phyloP scores from a whole-genome alignment of 2,888 invertebrate species.

The Lymantria monacha region DNA sequence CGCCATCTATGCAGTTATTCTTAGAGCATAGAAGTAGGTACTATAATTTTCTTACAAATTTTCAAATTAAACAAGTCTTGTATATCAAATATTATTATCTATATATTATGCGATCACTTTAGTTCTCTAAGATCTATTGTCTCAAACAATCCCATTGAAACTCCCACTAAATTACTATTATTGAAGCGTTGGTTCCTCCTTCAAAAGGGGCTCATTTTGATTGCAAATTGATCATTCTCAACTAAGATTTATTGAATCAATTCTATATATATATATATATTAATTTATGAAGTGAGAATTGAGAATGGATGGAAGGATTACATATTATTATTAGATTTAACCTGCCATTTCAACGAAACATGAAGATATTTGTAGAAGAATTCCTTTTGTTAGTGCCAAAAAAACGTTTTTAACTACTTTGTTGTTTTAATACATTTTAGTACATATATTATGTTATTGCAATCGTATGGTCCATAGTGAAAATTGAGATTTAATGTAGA shows the following conservation, averaged over 20 bases:
- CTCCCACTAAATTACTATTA: slow-evolving; percentile 27
- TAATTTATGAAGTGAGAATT: slow-evolving; percentile 30
- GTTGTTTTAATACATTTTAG: no score
- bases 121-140: slow-evolving; percentile 27
- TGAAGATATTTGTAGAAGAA: no score
- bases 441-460: no score
- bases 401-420: no score
- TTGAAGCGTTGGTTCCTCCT: slow-evolving; percentile 23
- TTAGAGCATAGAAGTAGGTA: no score
- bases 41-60: not conserved
- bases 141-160: slow-evolving; percentile 31
- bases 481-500: no score
- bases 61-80: slow-evolving; percentile 26
- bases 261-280: slow-evolving; percentile 20
- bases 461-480: no score
- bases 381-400: no score
- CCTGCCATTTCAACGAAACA: not conserved
- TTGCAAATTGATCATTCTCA: slow-evolving; percentile 63
- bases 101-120: slow-evolving; percentile 29
- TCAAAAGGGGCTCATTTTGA: slow-evolving; percentile 52
- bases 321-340: not conserved
- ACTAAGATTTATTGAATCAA: slow-evolving; percentile 35
- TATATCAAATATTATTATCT: slow-evolving; percentile 15
- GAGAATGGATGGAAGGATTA: slow-evolving; percentile 1
- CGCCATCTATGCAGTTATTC: no score